These are phyloP conservation scores for Lanistes nyassanus DNA, from an alignment of 1,140 invertebrate genomes.

Conservation along the genomic window DNA sequence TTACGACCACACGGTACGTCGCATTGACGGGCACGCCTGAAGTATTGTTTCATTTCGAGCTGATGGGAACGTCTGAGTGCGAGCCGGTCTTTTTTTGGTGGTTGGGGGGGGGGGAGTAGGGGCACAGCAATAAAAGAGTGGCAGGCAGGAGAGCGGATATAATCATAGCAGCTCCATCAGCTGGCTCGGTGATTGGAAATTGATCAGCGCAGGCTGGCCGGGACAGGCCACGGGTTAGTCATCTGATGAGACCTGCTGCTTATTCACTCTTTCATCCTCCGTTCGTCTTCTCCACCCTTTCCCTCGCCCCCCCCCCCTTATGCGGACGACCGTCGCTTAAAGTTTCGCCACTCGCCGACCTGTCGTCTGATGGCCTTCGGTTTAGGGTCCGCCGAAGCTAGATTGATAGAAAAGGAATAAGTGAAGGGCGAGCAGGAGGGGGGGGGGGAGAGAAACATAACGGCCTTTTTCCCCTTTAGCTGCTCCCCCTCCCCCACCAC, in stretches of 20 bases:
- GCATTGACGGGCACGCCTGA: background rate
- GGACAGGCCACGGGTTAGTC: slow-evolving; percentile 13
- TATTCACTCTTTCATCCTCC: slow-evolving; percentile 14
- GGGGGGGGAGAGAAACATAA: no score
- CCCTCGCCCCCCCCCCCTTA: slow-evolving; percentile 18
- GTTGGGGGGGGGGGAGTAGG: background rate
- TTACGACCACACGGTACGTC: background rate
- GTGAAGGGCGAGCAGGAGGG: background rate
- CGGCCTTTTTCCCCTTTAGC: background rate
- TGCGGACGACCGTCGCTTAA: background rate
- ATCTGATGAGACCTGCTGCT: slow-evolving; percentile 21
- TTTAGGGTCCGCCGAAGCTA: background rate
- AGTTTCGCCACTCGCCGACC: background rate
- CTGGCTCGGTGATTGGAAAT: slow-evolving; percentile 17
- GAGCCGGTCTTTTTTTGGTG: background rate
- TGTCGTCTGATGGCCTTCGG: background rate
- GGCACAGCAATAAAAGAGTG: slow-evolving; percentile 1
- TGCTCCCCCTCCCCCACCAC: background rate
- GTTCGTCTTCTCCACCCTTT: slow-evolving; percentile 8
- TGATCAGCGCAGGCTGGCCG: slow-evolving; percentile 14
- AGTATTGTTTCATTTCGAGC: slow-evolving; percentile 11
- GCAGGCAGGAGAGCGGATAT: background rate
- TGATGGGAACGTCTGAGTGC: slow-evolving; percentile 5
- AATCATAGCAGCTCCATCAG: slow-evolving; percentile 18
- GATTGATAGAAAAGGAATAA: background rate